Evolutionary conservation across 2,797 vertebrate genomes (phyloP), one percentile per base, ranked within the genome.

Genomic region (Malurus leucopterus): DNA sequence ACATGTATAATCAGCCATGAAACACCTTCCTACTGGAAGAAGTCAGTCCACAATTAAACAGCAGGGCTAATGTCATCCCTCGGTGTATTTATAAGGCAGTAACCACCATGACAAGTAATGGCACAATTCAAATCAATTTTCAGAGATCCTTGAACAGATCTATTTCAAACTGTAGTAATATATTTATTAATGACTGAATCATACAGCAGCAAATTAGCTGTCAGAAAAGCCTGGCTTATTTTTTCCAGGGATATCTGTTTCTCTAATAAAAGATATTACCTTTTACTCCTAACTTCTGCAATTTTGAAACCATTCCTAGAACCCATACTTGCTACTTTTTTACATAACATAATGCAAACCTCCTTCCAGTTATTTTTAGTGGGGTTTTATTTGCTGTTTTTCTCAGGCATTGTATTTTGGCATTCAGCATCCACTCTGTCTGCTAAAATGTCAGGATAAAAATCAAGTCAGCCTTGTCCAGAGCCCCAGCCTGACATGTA

Each of bases 1-100:
- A 73, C 80, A 74, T 67, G 49, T 51, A 91, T 71, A 91, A 91
- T 89, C 72, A 89, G 50, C 26, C 44, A 59, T 41, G 61, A 93
- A 85, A 86, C 65, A 72, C 47, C 19, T 88, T 89, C 22, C 67
- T 78, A 62, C 15, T 71, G 32, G 40, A 78, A 81, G 20, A 75
- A 91, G 79, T 75, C 61, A 79, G 46, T 61, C 32, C 49, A 62
- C 70, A 74, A 61, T 75, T 65, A 73, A 79, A 90, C n/a, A 86
- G 65, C 72, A 76, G 58, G 59, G 81, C 22, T 89, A 81, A 88
- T 69, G 59, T 61, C 85, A 81, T 76, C 12, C 3, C 32, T 29
- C 54, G 62, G 41, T 47, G 13, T 61, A 80, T 71, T 88, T 79
- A 44, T 23, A 58, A 79, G 29, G 41, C 36, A 78, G 58, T 18